phyloP scores from a whole-genome alignment of 2,113 vertebrate species.

The Tonatia bakeri region DNA sequence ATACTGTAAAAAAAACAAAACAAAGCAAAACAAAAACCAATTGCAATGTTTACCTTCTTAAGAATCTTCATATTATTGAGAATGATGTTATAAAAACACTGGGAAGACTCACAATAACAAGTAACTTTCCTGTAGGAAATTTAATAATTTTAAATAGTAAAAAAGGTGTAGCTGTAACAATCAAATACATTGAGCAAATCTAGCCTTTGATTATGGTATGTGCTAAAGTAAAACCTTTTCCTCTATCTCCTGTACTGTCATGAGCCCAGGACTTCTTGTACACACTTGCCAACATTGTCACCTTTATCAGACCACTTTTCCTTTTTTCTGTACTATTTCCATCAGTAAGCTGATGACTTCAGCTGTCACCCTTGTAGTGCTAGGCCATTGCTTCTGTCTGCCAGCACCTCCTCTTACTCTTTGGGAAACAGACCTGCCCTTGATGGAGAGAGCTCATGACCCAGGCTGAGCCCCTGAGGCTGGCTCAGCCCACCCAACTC shows the following conservation, averaged over 20 bases:
- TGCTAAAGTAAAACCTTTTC: neutral
- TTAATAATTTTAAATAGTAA: slow-evolving; percentile 18
- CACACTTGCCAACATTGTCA: neutral
- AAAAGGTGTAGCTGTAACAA: neutral
- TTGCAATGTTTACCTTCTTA: neutral
- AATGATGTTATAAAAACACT: neutral
- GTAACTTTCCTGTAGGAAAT: neutral
- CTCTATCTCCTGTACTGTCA: neutral
- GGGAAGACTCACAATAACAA: neutral
- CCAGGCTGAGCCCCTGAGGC: neutral
- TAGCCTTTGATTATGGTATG: neutral
- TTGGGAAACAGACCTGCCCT: neutral
- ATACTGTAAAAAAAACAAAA: neutral
- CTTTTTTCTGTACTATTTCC: slow-evolving; percentile 33
- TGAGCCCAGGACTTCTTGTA: neutral
- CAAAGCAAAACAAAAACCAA: neutral
- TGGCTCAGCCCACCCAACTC: neutral
- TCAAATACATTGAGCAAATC: neutral
- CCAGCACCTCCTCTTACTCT: slow-evolving; percentile 27
- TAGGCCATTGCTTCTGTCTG: slow-evolving; percentile 48
- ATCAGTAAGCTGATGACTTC: slow-evolving; percentile 34
- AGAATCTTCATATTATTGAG: neutral
- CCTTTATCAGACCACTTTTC: slow-evolving; percentile 25
- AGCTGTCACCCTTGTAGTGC: slow-evolving; percentile 24
- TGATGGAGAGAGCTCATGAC: neutral